Evolutionary conservation across 2,888 invertebrate species (phyloP), one percentile per base, ranked within the genome.

Genomic region (Stratiomys singularior): DNA sequence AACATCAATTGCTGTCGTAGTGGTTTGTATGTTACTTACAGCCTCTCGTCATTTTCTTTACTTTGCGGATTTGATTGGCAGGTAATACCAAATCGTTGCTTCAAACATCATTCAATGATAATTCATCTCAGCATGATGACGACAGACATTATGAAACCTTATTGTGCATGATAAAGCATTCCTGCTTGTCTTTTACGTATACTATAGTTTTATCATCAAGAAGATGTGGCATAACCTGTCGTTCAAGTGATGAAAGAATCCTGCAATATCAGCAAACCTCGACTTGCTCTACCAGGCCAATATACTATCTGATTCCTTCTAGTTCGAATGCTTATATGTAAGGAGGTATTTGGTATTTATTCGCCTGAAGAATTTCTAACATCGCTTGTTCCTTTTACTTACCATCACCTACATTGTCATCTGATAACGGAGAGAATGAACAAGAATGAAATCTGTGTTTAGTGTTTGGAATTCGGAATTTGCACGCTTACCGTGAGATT

Each of bases 211-310:
- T 13, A 52, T 52, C 52, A 52, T 37, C 5, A 37, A 37, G 18
- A 52, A 18, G 7, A 9, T 52, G 18, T 52, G 52, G 52, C 52
- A 37, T 21, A 7, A 28, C 37, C 27, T 66, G 66, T 66, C 66
- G 37, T 37, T 66, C 37, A 66, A 37, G 66, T 66, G 66, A 30
- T 37, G 66, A 37, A 66, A 66, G 66, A 66, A 66, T 66, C 9
- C 18, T 37, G 28, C 37, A n/a, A 30, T 37, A n/a, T 66, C 66
- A 66, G 66, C 66, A 66, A 37, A 37, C 4, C 52, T n/a, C 4
- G 15, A n/a, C 52, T 13, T 52, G 15, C 52, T 13, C 4, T 4
- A 52, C 4, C 52, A 9, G 7, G 3, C 15, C 18, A 5, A n/a
- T 15, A 52, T 13, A 52, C 15, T 52, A 9, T 37, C 37, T n/a